These are phyloP conservation scores for Zele albiditarsus DNA, from an alignment of 2,888 invertebrate species.

Conservation along the genomic window DNA sequence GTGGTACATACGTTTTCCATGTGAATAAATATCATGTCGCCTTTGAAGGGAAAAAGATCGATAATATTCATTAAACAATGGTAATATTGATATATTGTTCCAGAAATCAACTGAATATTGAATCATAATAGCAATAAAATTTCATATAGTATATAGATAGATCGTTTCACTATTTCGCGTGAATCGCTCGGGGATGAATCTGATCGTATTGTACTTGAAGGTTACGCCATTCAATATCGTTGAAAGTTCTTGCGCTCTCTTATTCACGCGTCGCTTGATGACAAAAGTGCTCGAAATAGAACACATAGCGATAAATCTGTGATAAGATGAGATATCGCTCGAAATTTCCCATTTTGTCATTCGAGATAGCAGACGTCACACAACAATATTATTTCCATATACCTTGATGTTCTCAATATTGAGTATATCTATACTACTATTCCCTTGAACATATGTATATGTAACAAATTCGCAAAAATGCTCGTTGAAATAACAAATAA, in stretches of 20 bases:
- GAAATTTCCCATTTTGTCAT: slow-evolving; percentile 13
- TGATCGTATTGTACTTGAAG: slow-evolving; percentile 22
- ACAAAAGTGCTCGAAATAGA: slow-evolving; percentile 25
- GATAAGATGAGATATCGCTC: slow-evolving; percentile 25
- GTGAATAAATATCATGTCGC: slow-evolving; percentile 11
- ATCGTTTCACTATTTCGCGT: not conserved
- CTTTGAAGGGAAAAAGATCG: not conserved
- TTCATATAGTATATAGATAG: not conserved
- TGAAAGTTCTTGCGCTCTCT: not conserved
- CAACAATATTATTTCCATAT: not conserved
- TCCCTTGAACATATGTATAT: not conserved
- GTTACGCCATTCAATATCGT: slow-evolving; percentile 40
- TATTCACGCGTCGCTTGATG: not conserved
- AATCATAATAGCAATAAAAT: slow-evolving; percentile 20
- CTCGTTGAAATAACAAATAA: not conserved
- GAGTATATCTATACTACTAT: not conserved
- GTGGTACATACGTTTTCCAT: slow-evolving; percentile 1
- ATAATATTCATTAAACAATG: not conserved
- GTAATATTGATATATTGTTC: not conserved
- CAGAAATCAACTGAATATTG: slow-evolving; percentile 6
- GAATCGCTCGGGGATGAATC: not conserved
- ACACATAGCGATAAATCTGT: slow-evolving; percentile 30
- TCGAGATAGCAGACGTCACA: slow-evolving; percentile 9
- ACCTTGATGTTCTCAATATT: not conserved
- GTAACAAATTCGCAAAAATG: not conserved